Percentiles rank a stretch among this genome's conserved stretches.
These are phyloP conservation scores for Masnerella sp. DNA, from an alignment of 2,888 invertebrate species.

Conservation along the genomic window DNA sequence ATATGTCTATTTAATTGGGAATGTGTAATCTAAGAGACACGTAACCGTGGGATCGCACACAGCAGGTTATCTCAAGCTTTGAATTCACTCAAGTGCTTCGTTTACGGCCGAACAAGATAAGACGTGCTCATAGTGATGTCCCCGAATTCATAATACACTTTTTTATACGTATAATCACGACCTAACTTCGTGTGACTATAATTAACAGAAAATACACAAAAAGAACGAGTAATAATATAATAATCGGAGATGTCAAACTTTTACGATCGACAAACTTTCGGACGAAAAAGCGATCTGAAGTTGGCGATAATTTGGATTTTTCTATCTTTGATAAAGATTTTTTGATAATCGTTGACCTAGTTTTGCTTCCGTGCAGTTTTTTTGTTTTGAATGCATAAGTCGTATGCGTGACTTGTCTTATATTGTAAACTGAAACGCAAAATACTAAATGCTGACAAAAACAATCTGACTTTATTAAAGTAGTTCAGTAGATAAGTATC, in stretches of 20 bases:
- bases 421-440: too few relatives aligned
- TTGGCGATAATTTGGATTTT: neutral
- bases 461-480: too few relatives aligned
- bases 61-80: constrained; percentile 52
- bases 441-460: too few relatives aligned
- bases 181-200: constrained; percentile 13
- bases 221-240: neutral
- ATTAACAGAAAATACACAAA: constrained; percentile 2
- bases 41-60: constrained; percentile 51
- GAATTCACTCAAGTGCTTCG: constrained; percentile 53
- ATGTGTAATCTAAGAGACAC: constrained; percentile 43
- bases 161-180: neutral
- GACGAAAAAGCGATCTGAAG: neutral
- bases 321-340: constrained; percentile 11
- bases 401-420: constrained; percentile 9
- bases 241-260: neutral
- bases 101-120: constrained; percentile 51
- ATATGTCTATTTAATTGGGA: constrained; percentile 42
- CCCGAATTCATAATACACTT: constrained; percentile 25
- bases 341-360: constrained; percentile 34
- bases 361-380: constrained; percentile 24
- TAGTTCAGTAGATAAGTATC: too few relatives aligned
- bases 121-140: constrained; percentile 39
- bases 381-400: constrained; percentile 33
- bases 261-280: too few relatives aligned